Evolutionary conservation across 2,797 vertebrate genomes (phyloP).

Genomic region (Vespertilio murinus): DNA sequence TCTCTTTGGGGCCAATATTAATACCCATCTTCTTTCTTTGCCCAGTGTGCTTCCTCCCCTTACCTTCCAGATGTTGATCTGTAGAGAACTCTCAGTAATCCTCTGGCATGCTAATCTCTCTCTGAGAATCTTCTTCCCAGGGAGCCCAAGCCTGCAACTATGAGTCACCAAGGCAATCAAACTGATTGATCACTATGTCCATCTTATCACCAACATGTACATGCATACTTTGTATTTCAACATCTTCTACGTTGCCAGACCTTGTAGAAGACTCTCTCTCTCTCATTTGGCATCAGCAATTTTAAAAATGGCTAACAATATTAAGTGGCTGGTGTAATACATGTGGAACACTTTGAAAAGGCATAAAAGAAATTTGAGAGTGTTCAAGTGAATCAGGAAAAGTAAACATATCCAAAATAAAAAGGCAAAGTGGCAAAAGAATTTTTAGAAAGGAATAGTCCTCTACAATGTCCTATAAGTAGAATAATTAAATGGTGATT

Average conservation of each 20-base stretch:
- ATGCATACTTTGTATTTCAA: constrained; percentile 3
- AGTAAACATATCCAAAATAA: constrained; percentile 26
- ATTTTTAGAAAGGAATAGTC: constrained; percentile 36
- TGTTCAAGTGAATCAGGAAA: constrained; percentile 43
- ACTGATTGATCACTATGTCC: not conserved
- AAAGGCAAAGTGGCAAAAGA: constrained; percentile 46
- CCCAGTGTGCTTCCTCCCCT: not conserved
- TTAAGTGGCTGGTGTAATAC: not conserved
- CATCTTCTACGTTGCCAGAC: not conserved
- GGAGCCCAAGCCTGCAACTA: not conserved
- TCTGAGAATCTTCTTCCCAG: constrained; percentile 13
- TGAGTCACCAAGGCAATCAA: not conserved
- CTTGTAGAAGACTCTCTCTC: not conserved
- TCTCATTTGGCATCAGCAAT: not conserved
- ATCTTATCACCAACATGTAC: not conserved
- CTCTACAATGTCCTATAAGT: not conserved
- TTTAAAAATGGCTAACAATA: constrained; percentile 42
- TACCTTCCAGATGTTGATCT: not conserved
- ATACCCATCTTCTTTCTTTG: not conserved
- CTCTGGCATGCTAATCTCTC: not conserved
- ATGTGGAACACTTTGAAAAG: not conserved
- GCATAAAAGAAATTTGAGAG: constrained; percentile 41
- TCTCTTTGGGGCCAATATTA: not conserved
- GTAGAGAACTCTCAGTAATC: not conserved
- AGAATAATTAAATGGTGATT: constrained; percentile 24